Conservation (phyloP, 2,797 vertebrate genomes). For the Falco biarmicus region DNA sequence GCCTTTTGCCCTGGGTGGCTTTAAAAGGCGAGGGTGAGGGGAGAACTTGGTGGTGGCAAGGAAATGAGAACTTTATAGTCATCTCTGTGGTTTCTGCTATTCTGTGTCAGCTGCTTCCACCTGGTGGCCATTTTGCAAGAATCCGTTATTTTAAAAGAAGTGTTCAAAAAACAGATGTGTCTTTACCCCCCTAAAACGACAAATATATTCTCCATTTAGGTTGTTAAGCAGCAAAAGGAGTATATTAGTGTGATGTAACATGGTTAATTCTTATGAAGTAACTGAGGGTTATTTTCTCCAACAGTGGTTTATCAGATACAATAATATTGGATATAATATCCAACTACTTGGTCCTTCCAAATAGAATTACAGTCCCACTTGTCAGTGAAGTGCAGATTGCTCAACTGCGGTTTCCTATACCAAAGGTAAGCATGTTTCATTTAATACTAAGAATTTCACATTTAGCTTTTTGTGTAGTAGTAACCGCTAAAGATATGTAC, state of each 20-base stretch:
- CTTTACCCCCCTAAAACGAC: not conserved
- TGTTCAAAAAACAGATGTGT: accelerated
- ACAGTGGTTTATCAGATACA: conserved; percentile 90
- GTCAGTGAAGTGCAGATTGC: conserved; percentile 87
- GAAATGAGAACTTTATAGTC: not conserved
- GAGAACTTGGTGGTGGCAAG: not conserved
- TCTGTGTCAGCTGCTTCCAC: conserved; percentile 50
- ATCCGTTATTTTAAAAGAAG: not conserved
- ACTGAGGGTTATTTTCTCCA: conserved; percentile 18
- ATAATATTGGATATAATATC: conserved; percentile 94
- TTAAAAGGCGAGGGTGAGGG: not conserved
- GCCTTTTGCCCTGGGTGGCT: not conserved
- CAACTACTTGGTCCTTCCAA: conserved; percentile 91
- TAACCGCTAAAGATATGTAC: not conserved
- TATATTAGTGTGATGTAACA: not conserved
- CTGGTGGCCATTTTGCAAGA: conserved; percentile 39
- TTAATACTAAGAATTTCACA: not conserved
- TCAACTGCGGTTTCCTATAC: conserved; percentile 89
- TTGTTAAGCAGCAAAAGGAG: not conserved
- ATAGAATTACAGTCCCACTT: conserved; percentile 91
- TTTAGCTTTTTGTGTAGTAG: not conserved
- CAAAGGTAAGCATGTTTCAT: conserved; percentile 82
- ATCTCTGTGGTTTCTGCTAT: not conserved
- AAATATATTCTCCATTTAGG: not conserved
- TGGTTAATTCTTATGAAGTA: not conserved